Conservation (phyloP, 2,797 vertebrate species). For the Rhyacichthys aspro region DNA sequence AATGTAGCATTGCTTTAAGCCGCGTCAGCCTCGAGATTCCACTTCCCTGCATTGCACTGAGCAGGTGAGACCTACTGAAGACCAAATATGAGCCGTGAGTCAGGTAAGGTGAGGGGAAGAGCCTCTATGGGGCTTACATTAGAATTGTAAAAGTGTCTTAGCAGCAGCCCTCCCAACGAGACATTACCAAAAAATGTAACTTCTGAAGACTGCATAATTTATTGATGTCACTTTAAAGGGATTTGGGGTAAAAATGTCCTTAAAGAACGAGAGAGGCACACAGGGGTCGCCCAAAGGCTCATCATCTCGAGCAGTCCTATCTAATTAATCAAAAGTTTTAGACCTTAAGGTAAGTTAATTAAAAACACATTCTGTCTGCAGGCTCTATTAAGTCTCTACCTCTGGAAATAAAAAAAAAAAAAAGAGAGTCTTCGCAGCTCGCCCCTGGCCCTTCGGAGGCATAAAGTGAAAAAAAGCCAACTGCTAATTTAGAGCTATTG, state of each 20-base stretch:
- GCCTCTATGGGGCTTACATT: neutral
- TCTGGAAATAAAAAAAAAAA: slow-evolving; percentile 18
- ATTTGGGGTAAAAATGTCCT: slow-evolving; percentile 42
- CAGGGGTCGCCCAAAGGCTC: slow-evolving; percentile 31
- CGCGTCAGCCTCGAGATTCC: slow-evolving; percentile 16
- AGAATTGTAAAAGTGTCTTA: neutral
- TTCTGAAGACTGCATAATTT: slow-evolving; percentile 17
- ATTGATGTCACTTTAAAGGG: slow-evolving; percentile 50
- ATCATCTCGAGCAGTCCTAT: slow-evolving; percentile 46
- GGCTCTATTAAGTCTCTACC: slow-evolving; percentile 46
- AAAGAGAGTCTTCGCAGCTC: slow-evolving; percentile 18
- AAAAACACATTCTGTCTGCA: slow-evolving; percentile 51
- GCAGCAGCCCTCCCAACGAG: neutral
- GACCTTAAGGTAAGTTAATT: slow-evolving; percentile 59
- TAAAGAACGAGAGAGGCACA: slow-evolving; percentile 31
- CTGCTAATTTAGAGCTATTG: slow-evolving; percentile 72
- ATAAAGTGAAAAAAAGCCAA: slow-evolving; percentile 67
- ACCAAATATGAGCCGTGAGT: neutral
- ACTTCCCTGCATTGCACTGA: neutral
- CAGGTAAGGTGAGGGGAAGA: neutral
- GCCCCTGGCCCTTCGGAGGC: slow-evolving; percentile 53
- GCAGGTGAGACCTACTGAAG: neutral
- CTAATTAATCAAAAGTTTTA: slow-evolving; percentile 60
- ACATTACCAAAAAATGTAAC: slow-evolving; percentile 10
- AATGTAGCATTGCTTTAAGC: slow-evolving; percentile 56